Conservation (phyloP, 2,888 invertebrate species). For the Diploptera punctata region DNA sequence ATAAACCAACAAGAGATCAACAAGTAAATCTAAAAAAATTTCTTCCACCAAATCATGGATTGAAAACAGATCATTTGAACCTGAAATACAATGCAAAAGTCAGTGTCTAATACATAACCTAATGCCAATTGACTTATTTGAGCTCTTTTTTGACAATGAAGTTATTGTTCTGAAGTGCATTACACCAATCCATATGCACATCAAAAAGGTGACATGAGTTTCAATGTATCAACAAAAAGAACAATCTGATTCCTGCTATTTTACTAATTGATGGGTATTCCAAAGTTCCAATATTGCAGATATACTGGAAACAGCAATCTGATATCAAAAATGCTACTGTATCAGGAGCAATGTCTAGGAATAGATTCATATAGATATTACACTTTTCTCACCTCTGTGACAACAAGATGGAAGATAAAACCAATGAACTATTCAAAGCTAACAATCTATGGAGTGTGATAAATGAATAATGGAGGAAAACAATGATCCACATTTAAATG, state of each 20-base stretch:
- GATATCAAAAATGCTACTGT: not conserved
- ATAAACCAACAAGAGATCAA: not conserved
- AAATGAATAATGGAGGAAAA: not conserved
- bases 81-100: not conserved
- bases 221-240: no score
- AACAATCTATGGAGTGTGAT: not conserved
- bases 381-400: not conserved
- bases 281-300: not conserved
- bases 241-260: not conserved
- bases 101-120: not conserved
- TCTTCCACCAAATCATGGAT: not conserved
- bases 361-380: not conserved
- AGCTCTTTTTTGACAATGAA: not conserved
- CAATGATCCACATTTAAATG: not conserved
- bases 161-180: not conserved
- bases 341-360: not conserved
- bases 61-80: not conserved
- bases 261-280: not conserved
- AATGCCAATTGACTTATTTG: not conserved
- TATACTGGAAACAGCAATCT: not conserved
- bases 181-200: not conserved
- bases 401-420: not conserved
- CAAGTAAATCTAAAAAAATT: not conserved
- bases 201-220: no score
- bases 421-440: not conserved